phyloP scores from a whole-genome alignment of 2,888 invertebrate genomes.

The Diadegma fenestrale region DNA sequence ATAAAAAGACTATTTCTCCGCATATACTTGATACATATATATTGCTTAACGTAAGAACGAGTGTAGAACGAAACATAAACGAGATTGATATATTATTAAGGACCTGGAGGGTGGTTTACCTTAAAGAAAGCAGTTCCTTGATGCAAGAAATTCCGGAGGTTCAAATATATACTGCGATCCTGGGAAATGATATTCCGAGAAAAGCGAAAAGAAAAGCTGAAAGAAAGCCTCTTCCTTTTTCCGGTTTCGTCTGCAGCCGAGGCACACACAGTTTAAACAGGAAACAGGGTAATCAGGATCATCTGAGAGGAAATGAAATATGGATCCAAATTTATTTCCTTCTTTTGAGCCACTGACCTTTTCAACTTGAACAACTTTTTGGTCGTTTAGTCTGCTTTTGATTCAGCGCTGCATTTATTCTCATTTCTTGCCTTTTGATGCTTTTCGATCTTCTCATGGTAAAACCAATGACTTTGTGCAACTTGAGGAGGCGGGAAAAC shows the following conservation, averaged over 20 bases:
- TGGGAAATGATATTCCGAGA: slow-evolving; percentile 70
- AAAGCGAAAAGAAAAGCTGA: slow-evolving; percentile 59
- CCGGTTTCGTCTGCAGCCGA: slow-evolving; percentile 25
- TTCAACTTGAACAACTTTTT: background rate
- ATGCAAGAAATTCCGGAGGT: slow-evolving; percentile 62
- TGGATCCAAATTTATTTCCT: background rate
- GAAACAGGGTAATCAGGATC: slow-evolving; percentile 60
- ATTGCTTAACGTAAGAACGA: slow-evolving; percentile 3
- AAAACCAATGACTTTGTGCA: slow-evolving; percentile 44
- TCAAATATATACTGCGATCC: slow-evolving; percentile 79
- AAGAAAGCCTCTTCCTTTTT: slow-evolving; percentile 52
- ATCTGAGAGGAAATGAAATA: background rate
- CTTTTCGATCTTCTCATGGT: background rate
- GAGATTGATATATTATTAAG: slow-evolving; percentile 84
- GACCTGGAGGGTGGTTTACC: slow-evolving; percentile 71
- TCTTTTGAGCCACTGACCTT: background rate
- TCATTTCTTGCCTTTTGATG: background rate
- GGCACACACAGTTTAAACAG: slow-evolving; percentile 41
- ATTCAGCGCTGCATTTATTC: background rate
- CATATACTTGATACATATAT: slow-evolving; percentile 11
- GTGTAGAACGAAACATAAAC: slow-evolving; percentile 74
- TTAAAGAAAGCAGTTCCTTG: slow-evolving; percentile 78
- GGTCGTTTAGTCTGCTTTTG: background rate
- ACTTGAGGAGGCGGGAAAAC: slow-evolving; percentile 43
- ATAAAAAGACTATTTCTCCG: slow-evolving; percentile 13